These are phyloP conservation scores for Oikopleura albicans DNA, from an alignment of 23 tunicate genomes.

Conservation along the genomic window DNA sequence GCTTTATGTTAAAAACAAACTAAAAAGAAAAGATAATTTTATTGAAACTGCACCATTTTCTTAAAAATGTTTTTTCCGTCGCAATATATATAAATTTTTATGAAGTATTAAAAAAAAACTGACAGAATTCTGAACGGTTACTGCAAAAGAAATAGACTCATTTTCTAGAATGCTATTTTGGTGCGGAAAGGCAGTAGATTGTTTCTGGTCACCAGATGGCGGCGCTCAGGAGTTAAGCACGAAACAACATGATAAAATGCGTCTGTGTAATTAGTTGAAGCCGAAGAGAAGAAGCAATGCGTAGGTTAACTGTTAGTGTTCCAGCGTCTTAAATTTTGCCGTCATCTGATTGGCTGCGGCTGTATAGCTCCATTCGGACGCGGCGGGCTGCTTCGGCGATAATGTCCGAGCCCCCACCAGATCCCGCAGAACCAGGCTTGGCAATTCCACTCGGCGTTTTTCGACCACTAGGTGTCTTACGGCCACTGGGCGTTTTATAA, in stretches of 20 bases:
- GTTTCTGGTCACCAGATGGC: not conserved
- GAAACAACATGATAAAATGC: not conserved
- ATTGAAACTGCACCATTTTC: not conserved
- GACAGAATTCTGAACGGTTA: no score
- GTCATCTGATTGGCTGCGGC: not conserved
- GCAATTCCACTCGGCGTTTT: not conserved
- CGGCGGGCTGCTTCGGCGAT: constrained; percentile 15
- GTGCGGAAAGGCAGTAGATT: no score
- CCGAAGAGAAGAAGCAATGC: not conserved
- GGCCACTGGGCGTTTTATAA: not conserved
- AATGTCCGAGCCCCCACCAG: not conserved
- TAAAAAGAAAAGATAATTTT: not conserved
- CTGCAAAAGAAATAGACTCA: not conserved
- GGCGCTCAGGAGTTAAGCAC: no score
- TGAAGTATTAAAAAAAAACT: no score
- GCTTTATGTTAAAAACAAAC: not conserved
- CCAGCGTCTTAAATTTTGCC: not conserved
- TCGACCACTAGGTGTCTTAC: not conserved
- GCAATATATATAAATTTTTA: no score
- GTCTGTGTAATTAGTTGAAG: not conserved
- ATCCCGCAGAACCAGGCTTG: not conserved
- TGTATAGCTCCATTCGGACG: not conserved
- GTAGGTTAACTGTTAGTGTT: no score
- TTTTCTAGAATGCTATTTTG: no score
- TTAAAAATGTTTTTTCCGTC: no score